Conservation (phyloP, 2,797 vertebrate genomes). For the Bucorvus abyssinicus region DNA sequence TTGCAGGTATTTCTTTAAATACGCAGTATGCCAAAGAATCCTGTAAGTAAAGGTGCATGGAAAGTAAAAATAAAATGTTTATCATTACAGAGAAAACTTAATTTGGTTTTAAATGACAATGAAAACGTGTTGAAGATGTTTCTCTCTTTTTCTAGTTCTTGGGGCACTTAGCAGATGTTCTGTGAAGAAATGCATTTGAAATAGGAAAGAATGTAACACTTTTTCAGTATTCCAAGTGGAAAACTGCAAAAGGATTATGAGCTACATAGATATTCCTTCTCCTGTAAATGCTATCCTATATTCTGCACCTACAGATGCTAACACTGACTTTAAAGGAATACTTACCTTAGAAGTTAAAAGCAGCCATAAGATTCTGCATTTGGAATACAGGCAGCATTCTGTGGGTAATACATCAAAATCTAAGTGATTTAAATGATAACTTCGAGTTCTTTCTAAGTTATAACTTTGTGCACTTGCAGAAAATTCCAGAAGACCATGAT, state of each 20-base stretch:
- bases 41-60: not conserved
- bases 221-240: not conserved
- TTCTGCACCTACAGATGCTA: not conserved
- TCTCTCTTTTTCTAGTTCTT: not conserved
- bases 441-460: not conserved
- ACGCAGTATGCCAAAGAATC: not conserved
- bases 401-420: not conserved
- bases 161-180: not conserved
- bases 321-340: not conserved
- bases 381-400: not conserved
- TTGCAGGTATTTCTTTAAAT: not conserved
- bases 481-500: not conserved
- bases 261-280: not conserved
- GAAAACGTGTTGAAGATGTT: not conserved
- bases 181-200: not conserved
- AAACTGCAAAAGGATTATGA: not conserved
- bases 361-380: not conserved
- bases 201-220: not conserved
- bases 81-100: not conserved
- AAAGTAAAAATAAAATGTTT: not conserved
- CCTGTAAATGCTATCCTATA: not conserved
- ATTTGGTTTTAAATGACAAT: conserved; percentile 10
- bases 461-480: not conserved
- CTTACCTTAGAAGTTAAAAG: not conserved
- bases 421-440: not conserved